These are phyloP conservation scores for Hydrotaea diabolus DNA, from an alignment of 2,888 invertebrate genomes.

Conservation along the genomic window DNA sequence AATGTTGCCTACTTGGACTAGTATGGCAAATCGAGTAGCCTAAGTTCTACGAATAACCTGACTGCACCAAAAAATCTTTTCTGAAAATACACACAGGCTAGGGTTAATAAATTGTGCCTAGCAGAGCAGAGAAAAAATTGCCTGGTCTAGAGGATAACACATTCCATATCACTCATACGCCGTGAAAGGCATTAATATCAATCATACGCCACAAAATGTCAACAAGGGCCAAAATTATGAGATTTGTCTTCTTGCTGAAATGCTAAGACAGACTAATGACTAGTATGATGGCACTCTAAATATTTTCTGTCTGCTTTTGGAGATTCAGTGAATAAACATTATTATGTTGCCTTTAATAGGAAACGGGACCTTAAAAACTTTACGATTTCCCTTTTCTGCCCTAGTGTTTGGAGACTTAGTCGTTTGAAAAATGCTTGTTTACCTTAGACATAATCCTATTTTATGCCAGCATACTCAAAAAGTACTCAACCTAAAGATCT, in stretches of 20 bases:
- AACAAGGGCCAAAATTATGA: neutral
- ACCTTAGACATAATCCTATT: constrained; percentile 10
- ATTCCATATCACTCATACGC: no score
- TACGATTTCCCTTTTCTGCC: neutral
- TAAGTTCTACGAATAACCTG: no score
- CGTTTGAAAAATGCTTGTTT: constrained; percentile 33
- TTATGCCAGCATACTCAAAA: constrained; percentile 31
- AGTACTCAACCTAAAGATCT: constrained; percentile 46
- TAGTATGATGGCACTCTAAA: neutral
- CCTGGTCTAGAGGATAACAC: no score
- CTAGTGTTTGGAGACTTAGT: neutral
- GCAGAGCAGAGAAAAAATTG: no score
- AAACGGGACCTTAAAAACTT: neutral
- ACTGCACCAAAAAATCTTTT: no score
- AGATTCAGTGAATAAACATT: neutral
- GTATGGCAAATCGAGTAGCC: no score
- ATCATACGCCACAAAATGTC: neutral
- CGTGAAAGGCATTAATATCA: no score
- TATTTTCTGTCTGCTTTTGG: neutral
- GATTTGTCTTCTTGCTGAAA: no score
- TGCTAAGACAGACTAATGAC: constrained; percentile 10
- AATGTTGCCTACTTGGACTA: no score
- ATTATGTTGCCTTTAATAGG: neutral
- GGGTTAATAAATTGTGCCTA: no score
- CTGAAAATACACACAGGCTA: no score